Conservation (phyloP, 2,888 invertebrate genomes). For the Sinelater perroti region DNA sequence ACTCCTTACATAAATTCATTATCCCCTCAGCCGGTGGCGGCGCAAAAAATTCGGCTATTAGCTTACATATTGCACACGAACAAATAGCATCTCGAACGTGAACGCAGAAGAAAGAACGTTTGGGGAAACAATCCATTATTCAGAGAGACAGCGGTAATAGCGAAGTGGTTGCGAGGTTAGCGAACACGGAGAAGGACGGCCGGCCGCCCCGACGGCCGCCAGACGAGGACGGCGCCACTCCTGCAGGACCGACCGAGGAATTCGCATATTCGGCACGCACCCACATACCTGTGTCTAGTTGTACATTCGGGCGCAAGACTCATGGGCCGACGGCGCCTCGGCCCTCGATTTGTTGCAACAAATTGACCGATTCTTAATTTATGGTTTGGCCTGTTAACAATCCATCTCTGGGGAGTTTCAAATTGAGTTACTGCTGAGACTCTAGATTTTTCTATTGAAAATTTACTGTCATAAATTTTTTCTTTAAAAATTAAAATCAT, state of each 20-base stretch:
- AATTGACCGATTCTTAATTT: no score
- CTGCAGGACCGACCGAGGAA: slow-evolving; percentile 31
- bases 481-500: no score
- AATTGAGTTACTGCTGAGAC: no score
- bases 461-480: no score
- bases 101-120: slow-evolving; percentile 44
- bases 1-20: slow-evolving; percentile 33
- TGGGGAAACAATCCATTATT: slow-evolving; percentile 53
- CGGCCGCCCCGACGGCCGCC: slow-evolving; percentile 21
- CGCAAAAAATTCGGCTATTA: slow-evolving; percentile 36
- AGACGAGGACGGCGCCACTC: slow-evolving; percentile 24
- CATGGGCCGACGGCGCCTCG: no score
- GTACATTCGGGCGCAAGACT: slow-evolving; percentile 15
- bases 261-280: slow-evolving; percentile 38
- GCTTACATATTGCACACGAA: slow-evolving; percentile 38
- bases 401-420: no score
- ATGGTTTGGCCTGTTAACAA: no score
- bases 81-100: slow-evolving; percentile 40
- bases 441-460: no score
- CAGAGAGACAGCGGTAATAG: slow-evolving; percentile 53
- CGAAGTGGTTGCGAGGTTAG: slow-evolving; percentile 45
- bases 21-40: slow-evolving; percentile 29
- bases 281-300: slow-evolving; percentile 37
- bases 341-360: no score
- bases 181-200: slow-evolving; percentile 38